Conservation (phyloP, 2,797 vertebrate genomes). For the Rhynchonycteris naso region DNA sequence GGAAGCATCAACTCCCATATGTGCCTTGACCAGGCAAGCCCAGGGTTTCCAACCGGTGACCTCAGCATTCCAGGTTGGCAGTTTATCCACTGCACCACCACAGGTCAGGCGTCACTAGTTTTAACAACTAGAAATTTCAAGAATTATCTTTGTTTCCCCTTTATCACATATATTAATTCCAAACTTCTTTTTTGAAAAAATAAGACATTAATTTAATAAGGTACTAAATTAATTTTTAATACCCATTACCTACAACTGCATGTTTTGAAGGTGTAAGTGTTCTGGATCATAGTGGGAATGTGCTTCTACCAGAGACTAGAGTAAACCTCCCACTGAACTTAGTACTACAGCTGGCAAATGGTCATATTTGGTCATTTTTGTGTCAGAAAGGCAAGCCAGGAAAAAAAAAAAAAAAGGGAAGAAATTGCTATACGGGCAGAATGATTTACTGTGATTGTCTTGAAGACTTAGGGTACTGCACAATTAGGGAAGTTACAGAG, state of each 20-base stretch:
- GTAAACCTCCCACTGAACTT: neutral
- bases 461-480: neutral
- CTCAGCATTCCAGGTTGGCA: no score
- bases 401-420: neutral
- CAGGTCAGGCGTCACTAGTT: no score
- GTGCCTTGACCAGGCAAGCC: no score
- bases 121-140: neutral
- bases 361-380: neutral
- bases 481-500: neutral
- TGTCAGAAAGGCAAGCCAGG: neutral
- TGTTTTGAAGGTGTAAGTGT: neutral
- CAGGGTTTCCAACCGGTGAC: no score
- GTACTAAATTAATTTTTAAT: neutral
- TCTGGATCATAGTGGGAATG: neutral
- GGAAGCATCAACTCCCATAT: no score
- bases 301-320: neutral
- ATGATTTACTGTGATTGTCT: neutral
- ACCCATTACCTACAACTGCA: neutral
- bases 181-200: neutral
- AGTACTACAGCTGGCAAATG: neutral
- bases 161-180: neutral
- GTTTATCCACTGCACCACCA: no score
- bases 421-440: neutral
- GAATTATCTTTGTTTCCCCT: neutral
- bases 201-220: no score